Percentiles rank a stretch among this genome's conserved stretches.
These are phyloP conservation scores for Nesometra sesokonis DNA, from an alignment of 35 echinoderm and acorn worm genomes.

Conservation along the genomic window DNA sequence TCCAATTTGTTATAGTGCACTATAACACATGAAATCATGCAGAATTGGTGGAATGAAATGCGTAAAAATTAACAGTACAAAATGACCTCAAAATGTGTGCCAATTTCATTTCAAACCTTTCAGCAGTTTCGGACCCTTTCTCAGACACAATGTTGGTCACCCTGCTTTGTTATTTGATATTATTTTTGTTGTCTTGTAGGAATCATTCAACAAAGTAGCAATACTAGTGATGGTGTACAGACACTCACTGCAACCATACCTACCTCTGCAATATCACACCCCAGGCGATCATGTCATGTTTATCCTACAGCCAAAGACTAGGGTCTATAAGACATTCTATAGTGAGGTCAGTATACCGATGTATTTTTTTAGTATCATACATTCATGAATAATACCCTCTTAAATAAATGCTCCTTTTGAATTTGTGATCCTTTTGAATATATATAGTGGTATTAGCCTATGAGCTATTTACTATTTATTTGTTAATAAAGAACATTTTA, in stretches of 20 bases:
- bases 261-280: conserved; percentile 67
- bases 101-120: too few relatives aligned
- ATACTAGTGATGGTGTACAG: conserved; percentile 66
- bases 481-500: not conserved
- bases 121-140: too few relatives aligned
- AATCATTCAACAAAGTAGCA: conserved; percentile 56
- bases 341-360: conserved; percentile 55
- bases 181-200: conserved; percentile 29
- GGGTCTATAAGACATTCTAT: conserved; percentile 53
- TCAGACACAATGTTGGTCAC: too few relatives aligned
- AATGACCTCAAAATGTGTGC: too few relatives aligned
- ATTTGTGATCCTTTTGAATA: not conserved
- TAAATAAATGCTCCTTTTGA: too few relatives aligned
- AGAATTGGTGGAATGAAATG: too few relatives aligned
- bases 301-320: conserved; percentile 72
- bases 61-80: too few relatives aligned
- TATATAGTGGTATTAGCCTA: too few relatives aligned
- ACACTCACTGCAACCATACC: conserved; percentile 75
- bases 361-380: not conserved
- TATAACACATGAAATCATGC: too few relatives aligned
- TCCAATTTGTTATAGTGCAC: too few relatives aligned
- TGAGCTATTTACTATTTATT: too few relatives aligned
- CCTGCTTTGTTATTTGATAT: too few relatives aligned
- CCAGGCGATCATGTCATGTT: conserved; percentile 63
- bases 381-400: not conserved